These are phyloP conservation scores for Porites divaricata DNA, from an alignment of 92 coral and sea anemone genomes.

Conservation along the genomic window DNA sequence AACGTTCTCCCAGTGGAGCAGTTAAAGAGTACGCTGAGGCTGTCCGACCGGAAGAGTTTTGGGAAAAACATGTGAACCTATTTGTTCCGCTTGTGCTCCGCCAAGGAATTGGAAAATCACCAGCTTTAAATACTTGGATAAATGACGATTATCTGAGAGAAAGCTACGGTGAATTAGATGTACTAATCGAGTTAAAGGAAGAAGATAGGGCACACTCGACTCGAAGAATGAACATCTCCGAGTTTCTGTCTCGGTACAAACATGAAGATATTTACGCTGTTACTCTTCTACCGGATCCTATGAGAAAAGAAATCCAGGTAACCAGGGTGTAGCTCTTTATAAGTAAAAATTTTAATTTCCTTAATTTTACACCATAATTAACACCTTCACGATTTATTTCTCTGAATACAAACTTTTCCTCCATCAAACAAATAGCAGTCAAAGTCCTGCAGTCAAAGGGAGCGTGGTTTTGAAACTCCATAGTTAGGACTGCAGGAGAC, in stretches of 20 bases:
- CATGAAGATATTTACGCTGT: constrained; percentile 86
- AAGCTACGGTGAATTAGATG: constrained; percentile 90
- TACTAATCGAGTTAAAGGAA: constrained; percentile 86
- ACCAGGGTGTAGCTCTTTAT: background rate
- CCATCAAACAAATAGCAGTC: no score
- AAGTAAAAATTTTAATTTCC: background rate
- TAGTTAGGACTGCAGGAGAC: no score
- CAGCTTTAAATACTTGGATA: constrained; percentile 83
- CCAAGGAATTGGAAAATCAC: constrained; percentile 80
- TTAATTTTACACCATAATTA: no score
- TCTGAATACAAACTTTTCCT: no score
- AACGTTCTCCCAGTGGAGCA: constrained; percentile 87
- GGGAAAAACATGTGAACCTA: constrained; percentile 82
- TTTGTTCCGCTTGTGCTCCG: constrained; percentile 85
- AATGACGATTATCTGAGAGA: constrained; percentile 76
- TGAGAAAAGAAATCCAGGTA: constrained; percentile 97
- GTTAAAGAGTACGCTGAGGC: constrained; percentile 75
- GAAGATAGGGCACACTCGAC: constrained; percentile 84
- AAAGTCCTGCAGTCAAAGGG: no score
- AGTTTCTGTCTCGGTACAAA: constrained; percentile 80
- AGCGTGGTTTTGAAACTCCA: no score
- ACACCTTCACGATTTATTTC: no score
- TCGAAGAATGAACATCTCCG: constrained; percentile 73
- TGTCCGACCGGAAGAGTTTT: constrained; percentile 78
- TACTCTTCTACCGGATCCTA: constrained; percentile 94